These are phyloP conservation scores for Hemicrepidius hirtus DNA, from an alignment of 2,888 invertebrate species.

Conservation along the genomic window DNA sequence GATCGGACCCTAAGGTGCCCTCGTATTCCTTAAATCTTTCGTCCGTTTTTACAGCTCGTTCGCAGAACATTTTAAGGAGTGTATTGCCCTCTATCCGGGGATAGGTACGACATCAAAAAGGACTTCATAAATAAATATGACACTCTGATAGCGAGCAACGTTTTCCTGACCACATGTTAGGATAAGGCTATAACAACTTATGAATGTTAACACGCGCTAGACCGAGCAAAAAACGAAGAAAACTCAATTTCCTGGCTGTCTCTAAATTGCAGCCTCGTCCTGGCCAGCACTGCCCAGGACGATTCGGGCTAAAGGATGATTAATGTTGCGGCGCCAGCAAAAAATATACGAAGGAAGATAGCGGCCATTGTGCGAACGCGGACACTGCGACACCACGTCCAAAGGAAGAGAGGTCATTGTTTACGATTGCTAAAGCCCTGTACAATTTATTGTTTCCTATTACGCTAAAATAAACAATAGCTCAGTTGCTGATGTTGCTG, in stretches of 20 bases:
- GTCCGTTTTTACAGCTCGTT: slow-evolving; percentile 21
- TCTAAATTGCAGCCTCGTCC: slow-evolving; percentile 52
- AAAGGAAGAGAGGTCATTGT: slow-evolving; percentile 50
- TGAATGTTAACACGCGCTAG: slow-evolving; percentile 51
- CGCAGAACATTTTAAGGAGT: slow-evolving; percentile 15
- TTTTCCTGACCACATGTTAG: slow-evolving; percentile 49
- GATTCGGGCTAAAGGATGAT: slow-evolving; percentile 55
- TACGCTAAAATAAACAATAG: slow-evolving; percentile 48
- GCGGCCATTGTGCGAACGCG: slow-evolving; percentile 53
- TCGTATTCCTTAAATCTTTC: slow-evolving; percentile 18
- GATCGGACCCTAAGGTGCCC: background rate
- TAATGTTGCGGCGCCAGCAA: slow-evolving; percentile 55
- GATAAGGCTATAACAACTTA: slow-evolving; percentile 49
- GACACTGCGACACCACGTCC: slow-evolving; percentile 49
- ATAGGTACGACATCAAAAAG: slow-evolving; percentile 48
- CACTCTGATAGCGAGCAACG: slow-evolving; percentile 42
- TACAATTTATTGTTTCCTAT: slow-evolving; percentile 46
- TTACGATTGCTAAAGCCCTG: slow-evolving; percentile 45
- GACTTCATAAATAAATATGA: slow-evolving; percentile 54
- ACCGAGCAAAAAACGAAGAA: slow-evolving; percentile 46
- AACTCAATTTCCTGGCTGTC: slow-evolving; percentile 52
- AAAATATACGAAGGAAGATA: slow-evolving; percentile 53
- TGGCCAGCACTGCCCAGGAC: slow-evolving; percentile 45
- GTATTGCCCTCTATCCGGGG: slow-evolving; percentile 20
- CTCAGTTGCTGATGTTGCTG: slow-evolving; percentile 26